Evolutionary conservation across 92 coral and sea anemone species (phyloP), one percentile per base, ranked within the genome.

Genomic region (Phenganax subtilis): DNA sequence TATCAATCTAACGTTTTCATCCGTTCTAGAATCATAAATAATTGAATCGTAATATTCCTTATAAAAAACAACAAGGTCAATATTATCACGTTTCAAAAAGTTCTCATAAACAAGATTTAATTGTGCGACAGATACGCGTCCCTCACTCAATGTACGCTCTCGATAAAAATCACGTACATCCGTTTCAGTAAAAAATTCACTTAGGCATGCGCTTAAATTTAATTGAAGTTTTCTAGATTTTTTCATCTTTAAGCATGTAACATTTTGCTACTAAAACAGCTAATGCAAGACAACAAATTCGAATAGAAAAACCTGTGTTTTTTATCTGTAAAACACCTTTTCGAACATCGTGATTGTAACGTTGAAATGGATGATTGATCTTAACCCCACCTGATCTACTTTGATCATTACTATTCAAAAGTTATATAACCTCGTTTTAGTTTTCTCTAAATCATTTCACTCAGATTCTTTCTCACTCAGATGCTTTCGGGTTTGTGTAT

Each of bases 51-150:
- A 20, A 20, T 20, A 20, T 20, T 20, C 25, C 25, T 73, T 73
- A 51, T 54, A 73, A 73, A 73, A 73, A 73, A 73, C 78, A 29
- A 73, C 78, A 20, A 73, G 51, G 51, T 73, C 78, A 58, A 73
- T 73, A 58, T 55, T 58, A 57, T 73, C 78, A 28, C 51, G 78
- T 47, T 47, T 29, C 57, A 73, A 73, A 73, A 30, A 73, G 25
- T 58, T 58, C 30, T 73, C 78, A 73, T 73, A 73, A 47, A 73
- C 57, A 55, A 25, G 30, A 30, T 73, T 30, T 58, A 73, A 25
- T 73, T 73, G 57, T 20, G 30, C 57, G 8, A 55, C 12, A 55
- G 8, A 12, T 55, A 55, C 58, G 12, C 25, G 25, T 20, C 25
- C 25, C 25, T 20, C 25, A 20, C 78, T 57, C 78, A 73, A 29